phyloP scores from a whole-genome alignment of 2,113 vertebrate species.

The Clarias magur region DNA sequence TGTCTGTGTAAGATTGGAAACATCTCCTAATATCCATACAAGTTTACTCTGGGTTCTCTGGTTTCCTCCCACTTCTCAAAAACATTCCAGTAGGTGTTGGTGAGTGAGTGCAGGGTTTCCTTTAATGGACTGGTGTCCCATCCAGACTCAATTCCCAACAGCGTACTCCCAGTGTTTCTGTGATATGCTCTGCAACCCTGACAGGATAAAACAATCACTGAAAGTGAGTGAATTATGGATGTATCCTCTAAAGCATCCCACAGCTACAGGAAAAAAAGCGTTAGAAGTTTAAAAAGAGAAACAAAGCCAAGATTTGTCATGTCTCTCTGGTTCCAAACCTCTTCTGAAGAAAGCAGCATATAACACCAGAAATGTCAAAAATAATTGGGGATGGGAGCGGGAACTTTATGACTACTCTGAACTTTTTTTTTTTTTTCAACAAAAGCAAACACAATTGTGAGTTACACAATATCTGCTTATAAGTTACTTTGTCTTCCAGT shows the following conservation, averaged over 20 bases:
- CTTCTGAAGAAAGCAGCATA: neutral
- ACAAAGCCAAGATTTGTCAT: neutral
- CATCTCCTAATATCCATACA: neutral
- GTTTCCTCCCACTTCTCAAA: neutral
- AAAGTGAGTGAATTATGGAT: neutral
- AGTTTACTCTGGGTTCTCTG: neutral
- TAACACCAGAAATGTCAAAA: neutral
- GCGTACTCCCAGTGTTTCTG: neutral
- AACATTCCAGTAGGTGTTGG: neutral
- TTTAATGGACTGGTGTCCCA: neutral
- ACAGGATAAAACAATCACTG: conserved; percentile 5
- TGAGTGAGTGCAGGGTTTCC: neutral
- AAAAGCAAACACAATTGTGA: neutral
- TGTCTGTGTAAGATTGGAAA: neutral
- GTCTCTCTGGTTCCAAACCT: neutral
- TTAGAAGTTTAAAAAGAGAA: neutral
- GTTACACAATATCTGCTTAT: neutral
- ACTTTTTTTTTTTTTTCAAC: neutral
- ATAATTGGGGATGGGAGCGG: neutral
- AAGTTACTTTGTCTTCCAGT: neutral
- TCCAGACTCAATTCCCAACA: neutral
- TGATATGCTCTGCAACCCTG: conserved; percentile 3
- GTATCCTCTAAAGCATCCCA: neutral
- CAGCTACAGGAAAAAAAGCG: neutral
- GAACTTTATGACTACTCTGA: neutral